These are phyloP conservation scores for Sebastes minor DNA, from an alignment of 2,797 vertebrate genomes.

Conservation along the genomic window DNA sequence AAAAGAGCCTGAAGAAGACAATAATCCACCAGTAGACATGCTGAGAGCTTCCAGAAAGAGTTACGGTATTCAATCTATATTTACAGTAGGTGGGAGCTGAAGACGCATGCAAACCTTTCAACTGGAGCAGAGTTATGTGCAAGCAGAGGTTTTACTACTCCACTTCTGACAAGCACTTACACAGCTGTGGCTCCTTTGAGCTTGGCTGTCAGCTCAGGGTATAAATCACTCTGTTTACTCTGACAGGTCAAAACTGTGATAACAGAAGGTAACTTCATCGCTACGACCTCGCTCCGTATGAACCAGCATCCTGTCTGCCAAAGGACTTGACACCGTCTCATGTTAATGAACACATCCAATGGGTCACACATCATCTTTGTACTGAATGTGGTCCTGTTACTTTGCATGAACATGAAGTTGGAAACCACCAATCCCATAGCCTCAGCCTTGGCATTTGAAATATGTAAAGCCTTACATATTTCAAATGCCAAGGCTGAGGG, in stretches of 20 bases:
- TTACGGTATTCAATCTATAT: constrained; percentile 29
- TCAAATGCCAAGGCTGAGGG: no score
- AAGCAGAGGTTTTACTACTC: constrained; percentile 40
- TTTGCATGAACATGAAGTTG: constrained; percentile 17
- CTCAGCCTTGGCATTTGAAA: constrained; percentile 39
- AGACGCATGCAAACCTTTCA: constrained; percentile 45
- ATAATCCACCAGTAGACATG: background rate
- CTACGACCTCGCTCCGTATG: background rate
- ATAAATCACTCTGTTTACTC: constrained; percentile 47
- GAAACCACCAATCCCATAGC: constrained; percentile 27
- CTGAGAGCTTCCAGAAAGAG: constrained; percentile 18
- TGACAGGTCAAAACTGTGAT: constrained; percentile 30
- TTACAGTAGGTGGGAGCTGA: constrained; percentile 27
- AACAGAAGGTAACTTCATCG: constrained; percentile 33
- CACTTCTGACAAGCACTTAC: constrained; percentile 41
- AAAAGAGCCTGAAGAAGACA: background rate
- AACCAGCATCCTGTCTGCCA: constrained; percentile 2
- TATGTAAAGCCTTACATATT: constrained; percentile 18
- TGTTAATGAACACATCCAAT: constrained; percentile 15
- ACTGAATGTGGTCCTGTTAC: background rate
- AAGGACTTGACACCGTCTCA: constrained; percentile 13
- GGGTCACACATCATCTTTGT: constrained; percentile 3
- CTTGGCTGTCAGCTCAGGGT: constrained; percentile 31
- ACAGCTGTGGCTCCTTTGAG: constrained; percentile 38
- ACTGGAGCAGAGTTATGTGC: constrained; percentile 24